phyloP scores from a whole-genome alignment of 2,888 invertebrate species.

The Megalurothrips usitatus region DNA sequence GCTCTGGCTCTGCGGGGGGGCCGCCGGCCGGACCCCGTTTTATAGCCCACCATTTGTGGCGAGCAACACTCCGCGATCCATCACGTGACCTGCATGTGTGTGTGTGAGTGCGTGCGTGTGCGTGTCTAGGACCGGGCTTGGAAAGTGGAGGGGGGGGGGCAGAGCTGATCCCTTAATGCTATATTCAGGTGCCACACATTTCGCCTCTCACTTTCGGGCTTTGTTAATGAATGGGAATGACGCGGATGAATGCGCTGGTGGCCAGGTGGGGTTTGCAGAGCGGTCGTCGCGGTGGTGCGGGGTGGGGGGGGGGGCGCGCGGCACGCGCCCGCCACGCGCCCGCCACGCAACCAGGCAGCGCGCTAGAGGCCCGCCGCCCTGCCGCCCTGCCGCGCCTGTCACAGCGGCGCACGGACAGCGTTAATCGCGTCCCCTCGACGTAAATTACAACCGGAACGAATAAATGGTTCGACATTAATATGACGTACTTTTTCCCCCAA shows the following conservation, averaged over 20 bases:
- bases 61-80: conserved; percentile 13
- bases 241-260: not conserved
- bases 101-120: not conserved
- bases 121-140: not conserved
- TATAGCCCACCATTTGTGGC: conserved; percentile 19
- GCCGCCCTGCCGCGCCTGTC: too few species aligned
- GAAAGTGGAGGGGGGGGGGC: not conserved
- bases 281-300: too few species aligned
- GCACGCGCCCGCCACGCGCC: too few species aligned
- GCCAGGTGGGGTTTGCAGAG: not conserved
- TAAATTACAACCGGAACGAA: too few species aligned
- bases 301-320: too few species aligned
- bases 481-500: too few species aligned
- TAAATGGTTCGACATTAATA: too few species aligned
- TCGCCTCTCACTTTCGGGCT: not conserved
- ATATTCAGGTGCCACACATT: conserved; percentile 16
- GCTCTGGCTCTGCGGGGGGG: too few species aligned
- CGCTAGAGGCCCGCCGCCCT: not conserved
- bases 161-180: not conserved
- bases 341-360: not conserved
- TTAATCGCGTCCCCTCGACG: too few species aligned
- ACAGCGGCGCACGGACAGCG: not conserved
- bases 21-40: not conserved
- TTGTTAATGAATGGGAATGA: not conserved
- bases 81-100: conserved; percentile 4